These are phyloP conservation scores for Ceratosolen solmsi DNA, from an alignment of 1,140 invertebrate genomes.

Conservation along the genomic window DNA sequence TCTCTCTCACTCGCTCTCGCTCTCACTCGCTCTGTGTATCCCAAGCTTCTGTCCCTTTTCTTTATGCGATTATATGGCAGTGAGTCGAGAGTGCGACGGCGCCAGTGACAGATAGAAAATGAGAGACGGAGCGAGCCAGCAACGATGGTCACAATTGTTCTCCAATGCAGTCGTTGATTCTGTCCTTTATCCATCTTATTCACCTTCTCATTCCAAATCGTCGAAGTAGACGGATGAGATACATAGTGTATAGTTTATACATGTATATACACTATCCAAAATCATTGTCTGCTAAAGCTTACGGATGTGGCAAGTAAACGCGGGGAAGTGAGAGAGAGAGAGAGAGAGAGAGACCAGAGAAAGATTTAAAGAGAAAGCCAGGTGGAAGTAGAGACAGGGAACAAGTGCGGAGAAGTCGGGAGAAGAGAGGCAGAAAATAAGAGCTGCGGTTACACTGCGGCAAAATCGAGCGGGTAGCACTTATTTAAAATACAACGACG, in stretches of 20 bases:
- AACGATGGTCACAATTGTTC: constrained; percentile 42
- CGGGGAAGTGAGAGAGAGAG: not conserved
- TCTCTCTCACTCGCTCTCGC: not conserved
- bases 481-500: constrained; percentile 45
- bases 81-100: not conserved
- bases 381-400: constrained; percentile 16
- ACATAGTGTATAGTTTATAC: not conserved
- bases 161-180: constrained; percentile 33
- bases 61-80: not conserved
- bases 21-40: not conserved
- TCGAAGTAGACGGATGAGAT: constrained; percentile 1
- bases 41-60: not conserved
- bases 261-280: not conserved
- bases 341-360: not conserved
- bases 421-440: constrained; percentile 25
- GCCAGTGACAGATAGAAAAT: not conserved
- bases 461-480: constrained; percentile 25
- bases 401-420: not conserved
- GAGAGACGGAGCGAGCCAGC: constrained; percentile 4
- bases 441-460: constrained; percentile 50
- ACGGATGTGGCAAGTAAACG: not conserved
- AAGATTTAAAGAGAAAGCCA: constrained; percentile 49
- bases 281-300: not conserved
- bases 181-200: constrained; percentile 5
- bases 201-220: not conserved